A percentile compares a stretch with the other conserved stretches of the same genome.
Evolutionary conservation across 2,113 vertebrate genomes (phyloP).

Genomic region (Phalacrocorax brasilianus): DNA sequence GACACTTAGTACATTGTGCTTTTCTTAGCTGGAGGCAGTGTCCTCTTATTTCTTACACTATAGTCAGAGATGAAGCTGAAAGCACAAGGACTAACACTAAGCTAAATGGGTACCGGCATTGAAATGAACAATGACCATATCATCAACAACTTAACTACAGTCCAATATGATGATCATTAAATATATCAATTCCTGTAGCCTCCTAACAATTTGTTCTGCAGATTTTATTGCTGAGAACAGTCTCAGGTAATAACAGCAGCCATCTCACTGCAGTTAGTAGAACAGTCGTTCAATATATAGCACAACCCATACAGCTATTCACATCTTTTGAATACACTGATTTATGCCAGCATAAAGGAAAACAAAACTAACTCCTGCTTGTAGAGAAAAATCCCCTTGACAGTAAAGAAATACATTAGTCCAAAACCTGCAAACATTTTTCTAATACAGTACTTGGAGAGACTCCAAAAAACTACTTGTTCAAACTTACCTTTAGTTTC

Average conservation of each 20-base stretch:
- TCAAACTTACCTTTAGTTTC: slow-evolving; percentile 71
- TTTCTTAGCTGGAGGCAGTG: background rate
- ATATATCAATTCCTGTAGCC: background rate
- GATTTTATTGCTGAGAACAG: background rate
- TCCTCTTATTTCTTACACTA: background rate
- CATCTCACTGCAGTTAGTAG: background rate
- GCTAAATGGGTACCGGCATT: background rate
- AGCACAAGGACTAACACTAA: background rate
- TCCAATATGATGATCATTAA: background rate
- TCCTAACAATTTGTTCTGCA: background rate
- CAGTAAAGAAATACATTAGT: background rate
- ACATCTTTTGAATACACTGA: background rate
- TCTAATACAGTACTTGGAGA: background rate
- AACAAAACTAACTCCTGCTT: background rate
- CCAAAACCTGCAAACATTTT: background rate
- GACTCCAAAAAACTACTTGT: background rate
- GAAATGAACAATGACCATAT: background rate
- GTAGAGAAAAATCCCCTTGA: background rate
- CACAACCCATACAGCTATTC: background rate
- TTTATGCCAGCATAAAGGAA: background rate
- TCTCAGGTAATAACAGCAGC: background rate
- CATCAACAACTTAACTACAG: background rate
- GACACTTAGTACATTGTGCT: background rate
- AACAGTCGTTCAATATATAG: background rate
- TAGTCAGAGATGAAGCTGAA: background rate